These are phyloP conservation scores for Neelides sp. DNA, from an alignment of 1,140 invertebrate genomes.

Conservation along the genomic window DNA sequence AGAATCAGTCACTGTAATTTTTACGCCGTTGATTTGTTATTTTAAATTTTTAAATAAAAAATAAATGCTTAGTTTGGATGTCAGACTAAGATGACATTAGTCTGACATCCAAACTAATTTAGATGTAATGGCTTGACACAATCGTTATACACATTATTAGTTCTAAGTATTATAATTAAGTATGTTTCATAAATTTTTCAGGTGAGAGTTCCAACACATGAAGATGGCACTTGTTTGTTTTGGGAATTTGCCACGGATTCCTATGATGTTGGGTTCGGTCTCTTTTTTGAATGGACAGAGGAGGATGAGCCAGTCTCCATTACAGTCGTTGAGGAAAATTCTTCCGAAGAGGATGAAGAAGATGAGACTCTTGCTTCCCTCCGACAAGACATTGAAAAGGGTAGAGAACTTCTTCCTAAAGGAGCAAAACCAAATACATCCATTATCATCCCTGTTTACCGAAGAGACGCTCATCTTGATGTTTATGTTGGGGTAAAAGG, in stretches of 20 bases:
- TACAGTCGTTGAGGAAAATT: conserved; percentile 73
- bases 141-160: no score
- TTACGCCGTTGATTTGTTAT: not conserved
- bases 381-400: conserved; percentile 47
- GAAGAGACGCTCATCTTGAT: conserved; percentile 90
- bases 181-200: no score
- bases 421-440: conserved; percentile 28
- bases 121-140: no score
- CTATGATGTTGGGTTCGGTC: conserved; percentile 97
- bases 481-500: conserved; percentile 95
- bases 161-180: conserved; percentile 20
- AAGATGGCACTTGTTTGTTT: conserved; percentile 84
- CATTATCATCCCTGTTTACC: conserved; percentile 63
- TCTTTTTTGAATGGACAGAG: conserved; percentile 94
- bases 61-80: no score
- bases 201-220: conserved; percentile 91
- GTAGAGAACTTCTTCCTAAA: conserved; percentile 44
- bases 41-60: conserved; percentile 6
- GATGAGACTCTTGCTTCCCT: conserved; percentile 44
- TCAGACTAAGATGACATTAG: not conserved
- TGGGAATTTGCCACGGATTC: conserved; percentile 99
- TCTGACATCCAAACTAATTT: no score
- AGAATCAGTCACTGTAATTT: conserved; percentile 79
- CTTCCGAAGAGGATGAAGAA: conserved; percentile 84
- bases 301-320: conserved; percentile 52